phyloP scores from a whole-genome alignment of 2,797 vertebrate species.

The Otolemur crassicaudatus region DNA sequence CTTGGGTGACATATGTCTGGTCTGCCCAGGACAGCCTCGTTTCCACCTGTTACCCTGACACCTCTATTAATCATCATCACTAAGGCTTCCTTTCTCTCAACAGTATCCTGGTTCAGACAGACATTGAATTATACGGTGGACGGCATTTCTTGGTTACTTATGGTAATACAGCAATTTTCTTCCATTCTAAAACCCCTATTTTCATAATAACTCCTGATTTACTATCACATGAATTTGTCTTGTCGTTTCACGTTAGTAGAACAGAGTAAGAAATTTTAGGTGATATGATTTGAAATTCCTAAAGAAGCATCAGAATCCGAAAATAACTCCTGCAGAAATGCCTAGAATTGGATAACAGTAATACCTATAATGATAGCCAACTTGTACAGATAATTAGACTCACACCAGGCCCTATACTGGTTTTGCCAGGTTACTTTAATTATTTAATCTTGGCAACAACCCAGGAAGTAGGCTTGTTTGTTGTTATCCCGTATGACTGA shows the following conservation, averaged over 20 bases:
- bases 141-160: neutral
- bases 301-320: neutral
- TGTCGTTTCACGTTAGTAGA: constrained; percentile 4
- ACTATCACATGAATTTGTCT: constrained; percentile 31
- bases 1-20: neutral
- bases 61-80: neutral
- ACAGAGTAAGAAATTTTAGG: neutral
- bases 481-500: neutral
- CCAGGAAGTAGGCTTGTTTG: neutral
- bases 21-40: neutral
- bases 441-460: neutral
- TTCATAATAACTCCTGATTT: constrained; percentile 49
- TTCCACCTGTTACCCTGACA: neutral
- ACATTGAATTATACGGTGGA: neutral
- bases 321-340: neutral
- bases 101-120: neutral
- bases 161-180: neutral
- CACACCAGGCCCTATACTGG: too few relatives aligned
- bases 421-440: neutral
- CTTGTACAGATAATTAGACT: neutral
- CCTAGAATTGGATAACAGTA: neutral
- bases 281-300: constrained; percentile 6
- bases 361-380: neutral
- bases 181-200: neutral
- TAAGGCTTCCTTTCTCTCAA: neutral